Base-by-base conservation (phyloP, 1,140 invertebrate species). In the Lasioglossum baleicum region DNA sequence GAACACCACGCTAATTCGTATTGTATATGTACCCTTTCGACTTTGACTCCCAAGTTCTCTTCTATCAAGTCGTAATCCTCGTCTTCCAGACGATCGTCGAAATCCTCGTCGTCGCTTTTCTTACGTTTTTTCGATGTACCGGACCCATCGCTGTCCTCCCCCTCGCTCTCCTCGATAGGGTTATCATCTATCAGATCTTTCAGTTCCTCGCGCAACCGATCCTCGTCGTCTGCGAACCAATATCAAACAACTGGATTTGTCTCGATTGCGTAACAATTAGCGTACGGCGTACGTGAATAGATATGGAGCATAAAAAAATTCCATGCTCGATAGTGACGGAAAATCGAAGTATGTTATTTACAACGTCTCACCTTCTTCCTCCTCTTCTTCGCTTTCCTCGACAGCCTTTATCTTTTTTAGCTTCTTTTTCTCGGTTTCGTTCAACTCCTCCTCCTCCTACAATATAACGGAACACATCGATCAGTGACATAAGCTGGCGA, bases 51-150 rank as follows among this genome's bases (percentile, higher is more conserved):
- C 84, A 99, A 95, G 95, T 99, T 99, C 92, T 99, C 99, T 91
- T 99, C 98, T 85, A 99, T 96, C 10, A 99, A 94, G 94, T 99
- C 99, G 92, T 98, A 99, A 95, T 99, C 99, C 90, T 99, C 99
- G 92, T 99, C 99, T 92, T 99, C 98, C 2, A 99, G 93, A 66
- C 98, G 95, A 93, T 99, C 98, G 93, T 98, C 97, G 82, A 96
- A 94, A 90, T 98, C 96, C 90, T 97, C 96, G 84, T 96, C 95
- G 83, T 95, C 94, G 83, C 96, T 96, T 90, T 96, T 96, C 93
- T 97, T 97, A 87, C 95, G 94, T 87, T 97, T 95, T 92, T 97
- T 95, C 64, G 95, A 95, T 74, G 94, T 94, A 48, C 94, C 95
- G 77, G 96, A 96, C 22, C 92, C 95, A 90, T 97, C 96, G 17